Conservation (phyloP, 2,888 invertebrate species). For the Napeogenes sylphis region DNA sequence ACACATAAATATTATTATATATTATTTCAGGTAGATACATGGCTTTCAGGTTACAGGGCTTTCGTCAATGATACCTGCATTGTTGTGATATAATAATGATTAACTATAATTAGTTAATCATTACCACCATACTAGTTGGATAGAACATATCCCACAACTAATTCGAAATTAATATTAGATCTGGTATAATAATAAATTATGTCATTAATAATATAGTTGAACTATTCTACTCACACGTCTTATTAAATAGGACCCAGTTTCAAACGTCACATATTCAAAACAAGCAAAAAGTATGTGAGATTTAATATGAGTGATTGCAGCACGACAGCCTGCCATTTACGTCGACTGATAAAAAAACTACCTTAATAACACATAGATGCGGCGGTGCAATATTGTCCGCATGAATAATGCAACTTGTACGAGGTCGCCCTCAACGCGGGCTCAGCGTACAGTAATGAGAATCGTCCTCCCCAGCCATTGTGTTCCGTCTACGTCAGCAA, state of each 20-base stretch:
- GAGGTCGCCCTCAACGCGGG: slow-evolving; percentile 53
- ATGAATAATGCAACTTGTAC: slow-evolving; percentile 72
- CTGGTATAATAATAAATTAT: no score
- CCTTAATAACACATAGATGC: slow-evolving; percentile 37
- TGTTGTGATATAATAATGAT: not conserved
- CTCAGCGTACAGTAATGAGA: slow-evolving; percentile 69
- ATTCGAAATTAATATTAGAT: not conserved
- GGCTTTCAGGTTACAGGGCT: no score
- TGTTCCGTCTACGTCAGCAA: slow-evolving; percentile 61
- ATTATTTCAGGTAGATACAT: no score
- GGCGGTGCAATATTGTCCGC: slow-evolving; percentile 70
- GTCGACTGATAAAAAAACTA: slow-evolving; percentile 25
- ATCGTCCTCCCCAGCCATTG: slow-evolving; percentile 61
- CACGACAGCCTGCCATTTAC: slow-evolving; percentile 17
- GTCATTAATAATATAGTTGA: not conserved
- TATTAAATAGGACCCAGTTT: not conserved
- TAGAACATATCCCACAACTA: not conserved
- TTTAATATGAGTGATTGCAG: slow-evolving; percentile 14
- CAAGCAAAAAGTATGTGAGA: slow-evolving; percentile 7
- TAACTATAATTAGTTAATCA: not conserved
- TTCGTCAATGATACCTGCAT: not conserved
- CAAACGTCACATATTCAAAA: not conserved
- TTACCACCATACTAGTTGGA: not conserved
- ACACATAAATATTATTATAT: no score
- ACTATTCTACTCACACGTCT: not conserved